Evolutionary conservation across 2,888 invertebrate genomes (phyloP).

Genomic region (Diplazon laetatorius): DNA sequence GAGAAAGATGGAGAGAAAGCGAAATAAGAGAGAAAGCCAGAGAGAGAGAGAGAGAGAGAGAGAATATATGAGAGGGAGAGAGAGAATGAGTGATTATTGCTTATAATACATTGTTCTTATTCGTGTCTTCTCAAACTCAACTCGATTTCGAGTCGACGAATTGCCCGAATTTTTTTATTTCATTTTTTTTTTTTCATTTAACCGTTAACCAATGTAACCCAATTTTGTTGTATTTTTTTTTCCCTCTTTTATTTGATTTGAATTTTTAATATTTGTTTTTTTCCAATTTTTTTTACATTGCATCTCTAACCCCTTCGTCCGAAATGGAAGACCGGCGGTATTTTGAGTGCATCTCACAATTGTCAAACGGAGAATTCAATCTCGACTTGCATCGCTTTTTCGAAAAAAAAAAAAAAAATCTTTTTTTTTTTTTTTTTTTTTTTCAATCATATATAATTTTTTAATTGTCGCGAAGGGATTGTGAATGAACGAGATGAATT

Average conservation of each 20-base stretch:
- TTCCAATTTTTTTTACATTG: constrained; percentile 17
- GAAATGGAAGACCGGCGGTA: constrained; percentile 17
- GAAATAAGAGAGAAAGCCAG: too few relatives aligned
- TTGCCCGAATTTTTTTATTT: constrained; percentile 23
- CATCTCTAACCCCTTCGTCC: constrained; percentile 42
- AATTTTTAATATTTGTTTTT: too few relatives aligned
- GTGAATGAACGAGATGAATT: constrained; percentile 1
- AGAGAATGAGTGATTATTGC: constrained; percentile 19
- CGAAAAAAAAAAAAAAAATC: too few relatives aligned
- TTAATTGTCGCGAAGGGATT: too few relatives aligned
- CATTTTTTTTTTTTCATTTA: constrained; percentile 39
- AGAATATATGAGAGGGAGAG: constrained; percentile 35
- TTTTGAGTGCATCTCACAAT: background rate
- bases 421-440: background rate
- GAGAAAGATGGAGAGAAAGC: constrained; percentile 61
- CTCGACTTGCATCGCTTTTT: background rate
- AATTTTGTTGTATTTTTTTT: constrained; percentile 37
- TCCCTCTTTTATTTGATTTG: too few relatives aligned
- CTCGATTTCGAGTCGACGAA: constrained; percentile 35
- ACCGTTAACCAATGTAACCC: constrained; percentile 51
- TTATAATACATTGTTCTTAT: constrained; percentile 43
- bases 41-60: constrained; percentile 42
- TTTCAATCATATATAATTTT: too few relatives aligned
- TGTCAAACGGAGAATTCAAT: constrained; percentile 29
- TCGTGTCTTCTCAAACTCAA: constrained; percentile 43